Base-by-base conservation (phyloP, 2,113 vertebrate species). In the Spheniscus mendiculus region DNA sequence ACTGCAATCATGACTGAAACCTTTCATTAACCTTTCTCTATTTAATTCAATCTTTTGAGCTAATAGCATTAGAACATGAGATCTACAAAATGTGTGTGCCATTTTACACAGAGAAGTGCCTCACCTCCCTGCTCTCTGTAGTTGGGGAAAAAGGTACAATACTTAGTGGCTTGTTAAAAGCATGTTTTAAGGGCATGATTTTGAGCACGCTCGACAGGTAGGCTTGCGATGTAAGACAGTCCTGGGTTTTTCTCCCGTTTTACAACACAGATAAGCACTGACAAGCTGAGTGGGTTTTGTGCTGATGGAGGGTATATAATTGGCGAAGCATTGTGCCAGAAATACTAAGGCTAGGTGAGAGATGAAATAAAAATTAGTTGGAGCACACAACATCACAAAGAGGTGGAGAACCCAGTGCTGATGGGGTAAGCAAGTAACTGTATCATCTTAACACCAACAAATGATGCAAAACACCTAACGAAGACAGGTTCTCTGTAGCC, bases 1-100 rank as follows among this genome's bases (percentile, higher is more conserved):
- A 96, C 91, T 84, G 76, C 94, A 96, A 97, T 97, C 95, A 81
- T 94, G 94, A 97, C 91, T 95, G 94, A 98, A 98, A 96, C 94
- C 95, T 98, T 98, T 98, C 96, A 98, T 98, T 98, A 98, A 97
- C 96, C 94, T 98, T 97, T 95, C 95, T 97, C 94, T 97, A 90
- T 97, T 96, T 98, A 97, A 97, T 97, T 96, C 92, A 95, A 91
- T 97, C 74, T 93, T 96, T 97, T 96, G 83, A 96, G 95, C 95
- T 97, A 97, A 96, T 79, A 93, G 90, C 93, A 89, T 96, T 97
- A 93, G 90, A 97, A 96, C 83, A 45, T 65, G 71, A 89, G 91
- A 95, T 70, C 70, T 88, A 91, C 89, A 97, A 96, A 93, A 88
- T 78, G 73, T 26, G 27, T 29, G 21, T 26, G 29, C 61, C 78